Conservation (phyloP, 2,113 vertebrate genomes). For the Gallinago undulata region DNA sequence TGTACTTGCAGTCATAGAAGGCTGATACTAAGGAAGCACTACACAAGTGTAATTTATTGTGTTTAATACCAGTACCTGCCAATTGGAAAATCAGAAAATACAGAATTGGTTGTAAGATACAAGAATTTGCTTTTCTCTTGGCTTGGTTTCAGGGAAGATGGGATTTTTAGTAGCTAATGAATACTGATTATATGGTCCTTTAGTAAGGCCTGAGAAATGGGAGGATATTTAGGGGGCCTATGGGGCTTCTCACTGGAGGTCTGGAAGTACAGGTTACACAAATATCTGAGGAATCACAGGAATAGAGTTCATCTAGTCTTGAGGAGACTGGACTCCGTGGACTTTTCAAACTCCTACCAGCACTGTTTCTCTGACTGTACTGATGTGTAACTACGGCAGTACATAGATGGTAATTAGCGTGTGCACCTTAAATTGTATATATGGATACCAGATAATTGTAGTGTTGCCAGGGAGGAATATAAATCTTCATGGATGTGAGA, state of each 20-base stretch:
- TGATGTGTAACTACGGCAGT: not conserved
- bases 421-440: not conserved
- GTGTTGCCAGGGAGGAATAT: not conserved
- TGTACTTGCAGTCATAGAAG: not conserved
- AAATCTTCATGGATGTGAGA: not conserved
- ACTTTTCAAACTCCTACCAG: not conserved
- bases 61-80: not conserved
- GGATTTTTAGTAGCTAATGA: not conserved
- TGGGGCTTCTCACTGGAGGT: not conserved
- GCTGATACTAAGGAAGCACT: not conserved
- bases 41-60: not conserved
- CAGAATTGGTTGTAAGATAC: not conserved
- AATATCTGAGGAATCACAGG: not conserved
- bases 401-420: not conserved
- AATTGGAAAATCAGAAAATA: not conserved
- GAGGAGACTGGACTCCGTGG: not conserved
- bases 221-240: not conserved
- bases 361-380: not conserved
- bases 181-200: not conserved
- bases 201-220: not conserved
- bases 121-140: not conserved
- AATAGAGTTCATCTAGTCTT: not conserved
- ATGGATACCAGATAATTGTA: not conserved
- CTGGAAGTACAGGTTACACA: not conserved
- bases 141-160: not conserved